Evolutionary conservation across 2,888 invertebrate genomes (phyloP), one percentile per base, ranked within the genome.

Genomic region (Metallyticus violacea): DNA sequence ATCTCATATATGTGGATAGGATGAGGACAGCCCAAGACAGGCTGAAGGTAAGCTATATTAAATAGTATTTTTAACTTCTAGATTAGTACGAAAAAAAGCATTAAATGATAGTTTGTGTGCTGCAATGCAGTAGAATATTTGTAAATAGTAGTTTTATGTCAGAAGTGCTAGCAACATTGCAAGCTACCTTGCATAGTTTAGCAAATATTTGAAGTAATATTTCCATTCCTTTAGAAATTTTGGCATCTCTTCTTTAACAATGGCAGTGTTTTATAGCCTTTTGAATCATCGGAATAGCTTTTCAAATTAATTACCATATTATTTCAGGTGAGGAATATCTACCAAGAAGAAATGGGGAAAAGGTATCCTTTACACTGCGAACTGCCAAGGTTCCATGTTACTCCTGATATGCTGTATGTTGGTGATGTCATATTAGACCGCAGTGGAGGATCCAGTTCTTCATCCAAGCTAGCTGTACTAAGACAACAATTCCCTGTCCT

Each of bases 1-100:
- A 96, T 88, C 93, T 99, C 89, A 94, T 99, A 40, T 99, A 98
- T 90, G 94, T 95, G 25, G 96, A 97, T 90, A 94, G 99, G 88
- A 97, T 99, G 97, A 94, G 99, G 88, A 96, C 95, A 7, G 90
- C 92, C 0, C 93, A 94, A 87, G 99, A 99, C 91, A 96, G 96
- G 91, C 91, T 93, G n/a, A 94, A 93, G 91, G 96, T 98, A 86
- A 88, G 86, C 4, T 62, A 15, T 1, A 40, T 40, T 2, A 40
- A 7, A 40, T 9, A 15, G 1, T 9, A 40, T 2, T 26, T 3
- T 7, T 89, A 7, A 30, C 40, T 62, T 62, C 15, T 4, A 62
- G 22, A 15, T 15, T 30, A 30, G n/a, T n/a, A n/a, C n/a, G n/a
- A n/a, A n/a, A n/a, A 30, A 62, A 2, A 4, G 1, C 22, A 62